These are phyloP conservation scores for Gymnopithys bicolor DNA, from an alignment of 2,797 vertebrate genomes.

Conservation along the genomic window DNA sequence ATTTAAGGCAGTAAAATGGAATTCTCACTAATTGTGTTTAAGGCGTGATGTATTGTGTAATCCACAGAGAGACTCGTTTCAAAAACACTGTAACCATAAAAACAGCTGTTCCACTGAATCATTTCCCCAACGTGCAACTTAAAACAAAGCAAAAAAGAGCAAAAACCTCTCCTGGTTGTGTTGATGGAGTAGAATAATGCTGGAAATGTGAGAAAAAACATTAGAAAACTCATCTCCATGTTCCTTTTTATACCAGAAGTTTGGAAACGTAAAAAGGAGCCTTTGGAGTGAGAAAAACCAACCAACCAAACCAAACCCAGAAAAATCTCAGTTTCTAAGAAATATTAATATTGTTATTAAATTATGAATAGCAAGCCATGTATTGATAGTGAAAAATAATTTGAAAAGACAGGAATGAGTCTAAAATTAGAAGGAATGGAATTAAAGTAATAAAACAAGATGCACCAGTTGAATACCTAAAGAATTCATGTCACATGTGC, in stretches of 20 bases:
- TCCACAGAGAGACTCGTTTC: slow-evolving; percentile 14
- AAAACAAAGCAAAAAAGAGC: slow-evolving; percentile 4
- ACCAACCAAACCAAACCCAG: neutral
- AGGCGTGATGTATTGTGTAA: slow-evolving; percentile 26
- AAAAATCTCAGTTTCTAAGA: neutral
- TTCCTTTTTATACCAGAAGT: neutral
- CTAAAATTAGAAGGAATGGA: neutral
- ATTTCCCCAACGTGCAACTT: neutral
- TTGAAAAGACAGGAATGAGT: neutral
- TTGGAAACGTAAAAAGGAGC: neutral
- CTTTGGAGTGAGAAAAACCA: neutral
- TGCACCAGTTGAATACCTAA: neutral
- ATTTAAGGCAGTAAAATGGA: slow-evolving; percentile 43
- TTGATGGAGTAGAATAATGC: neutral
- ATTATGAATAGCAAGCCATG: neutral
- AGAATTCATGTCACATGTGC: neutral
- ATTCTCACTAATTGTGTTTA: slow-evolving; percentile 48
- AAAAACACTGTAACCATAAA: slow-evolving; percentile 29
- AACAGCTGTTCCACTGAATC: slow-evolving; percentile 54
- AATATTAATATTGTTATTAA: neutral
- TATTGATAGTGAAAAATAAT: neutral
- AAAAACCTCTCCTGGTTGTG: neutral
- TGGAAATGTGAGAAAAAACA: neutral
- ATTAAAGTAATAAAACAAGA: neutral
- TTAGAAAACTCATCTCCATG: neutral